phyloP scores from a whole-genome alignment of 2,797 vertebrate species.

The Pipistrellus nathusii region DNA sequence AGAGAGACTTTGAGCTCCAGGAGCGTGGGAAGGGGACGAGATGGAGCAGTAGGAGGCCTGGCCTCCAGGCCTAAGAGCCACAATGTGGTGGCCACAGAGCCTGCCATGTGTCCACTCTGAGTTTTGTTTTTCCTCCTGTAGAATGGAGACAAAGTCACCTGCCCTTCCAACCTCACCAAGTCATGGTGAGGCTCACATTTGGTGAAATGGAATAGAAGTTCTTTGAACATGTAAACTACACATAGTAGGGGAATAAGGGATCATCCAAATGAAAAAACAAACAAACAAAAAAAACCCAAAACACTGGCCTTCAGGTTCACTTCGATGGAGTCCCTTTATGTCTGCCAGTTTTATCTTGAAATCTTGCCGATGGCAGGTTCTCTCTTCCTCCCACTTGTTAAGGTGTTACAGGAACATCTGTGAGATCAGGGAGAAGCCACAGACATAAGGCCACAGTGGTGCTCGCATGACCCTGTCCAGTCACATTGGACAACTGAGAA shows the following conservation, averaged over 20 bases:
- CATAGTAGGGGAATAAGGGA: not conserved
- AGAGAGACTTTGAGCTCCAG: slow-evolving; percentile 38
- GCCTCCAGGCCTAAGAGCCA: not conserved
- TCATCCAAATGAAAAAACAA: not conserved
- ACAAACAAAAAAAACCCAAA: not conserved
- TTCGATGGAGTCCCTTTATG: not conserved
- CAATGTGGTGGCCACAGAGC: not conserved
- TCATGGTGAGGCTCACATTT: slow-evolving; percentile 4
- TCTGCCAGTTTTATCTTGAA: not conserved
- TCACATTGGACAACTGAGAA: not conserved
- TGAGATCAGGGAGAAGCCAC: not conserved
- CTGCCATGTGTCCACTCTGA: not conserved
- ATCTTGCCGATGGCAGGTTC: not conserved
- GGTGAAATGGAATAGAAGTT: not conserved
- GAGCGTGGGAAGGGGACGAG: not conserved
- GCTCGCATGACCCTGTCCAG: no score
- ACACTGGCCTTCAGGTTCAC: not conserved
- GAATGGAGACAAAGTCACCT: not conserved
- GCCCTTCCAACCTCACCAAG: not conserved
- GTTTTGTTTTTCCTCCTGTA: not conserved
- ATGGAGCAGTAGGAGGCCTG: not conserved
- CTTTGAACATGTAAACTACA: slow-evolving; percentile 17
- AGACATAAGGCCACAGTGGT: not conserved
- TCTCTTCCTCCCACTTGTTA: not conserved
- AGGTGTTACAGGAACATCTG: not conserved